A percentile compares a stretch with the other conserved stretches of the same genome.
Conservation (phyloP, 2,888 invertebrate species). For the Drosophila sordidapex region DNA sequence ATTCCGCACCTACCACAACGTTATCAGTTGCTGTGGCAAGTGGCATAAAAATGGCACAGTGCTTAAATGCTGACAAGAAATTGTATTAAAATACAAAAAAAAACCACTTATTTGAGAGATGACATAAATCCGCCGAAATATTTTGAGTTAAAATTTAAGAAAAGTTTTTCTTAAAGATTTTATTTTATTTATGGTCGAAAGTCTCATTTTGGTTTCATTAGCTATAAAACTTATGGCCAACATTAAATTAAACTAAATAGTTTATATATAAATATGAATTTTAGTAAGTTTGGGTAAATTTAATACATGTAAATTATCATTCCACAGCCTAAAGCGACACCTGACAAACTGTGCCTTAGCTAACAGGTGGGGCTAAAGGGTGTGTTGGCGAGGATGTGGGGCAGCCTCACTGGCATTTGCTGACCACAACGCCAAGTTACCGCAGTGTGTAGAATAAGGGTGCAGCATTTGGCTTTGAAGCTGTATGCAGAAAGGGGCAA, state of each 20-base stretch:
- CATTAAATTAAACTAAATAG: background rate
- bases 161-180: background rate
- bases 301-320: background rate
- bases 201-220: background rate
- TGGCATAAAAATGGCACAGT: slow-evolving; percentile 50
- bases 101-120: background rate
- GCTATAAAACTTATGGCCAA: background rate
- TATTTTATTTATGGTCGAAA: background rate
- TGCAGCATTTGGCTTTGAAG: slow-evolving; percentile 28
- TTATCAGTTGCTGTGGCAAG: slow-evolving; percentile 42
- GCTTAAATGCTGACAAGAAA: slow-evolving; percentile 2
- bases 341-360: slow-evolving; percentile 26
- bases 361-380: background rate
- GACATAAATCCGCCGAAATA: background rate
- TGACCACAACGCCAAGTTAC: slow-evolving; percentile 71
- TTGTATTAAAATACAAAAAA: background rate
- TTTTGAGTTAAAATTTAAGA: background rate
- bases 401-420: slow-evolving; percentile 20
- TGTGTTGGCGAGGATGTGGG: background rate
- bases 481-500: background rate
- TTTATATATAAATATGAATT: background rate
- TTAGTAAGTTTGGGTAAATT: background rate
- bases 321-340: slow-evolving; percentile 12
- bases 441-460: slow-evolving; percentile 59
- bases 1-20: slow-evolving; percentile 50